Evolutionary conservation across 2,113 vertebrate genomes (phyloP).

Genomic region (Actenoides hombroni): DNA sequence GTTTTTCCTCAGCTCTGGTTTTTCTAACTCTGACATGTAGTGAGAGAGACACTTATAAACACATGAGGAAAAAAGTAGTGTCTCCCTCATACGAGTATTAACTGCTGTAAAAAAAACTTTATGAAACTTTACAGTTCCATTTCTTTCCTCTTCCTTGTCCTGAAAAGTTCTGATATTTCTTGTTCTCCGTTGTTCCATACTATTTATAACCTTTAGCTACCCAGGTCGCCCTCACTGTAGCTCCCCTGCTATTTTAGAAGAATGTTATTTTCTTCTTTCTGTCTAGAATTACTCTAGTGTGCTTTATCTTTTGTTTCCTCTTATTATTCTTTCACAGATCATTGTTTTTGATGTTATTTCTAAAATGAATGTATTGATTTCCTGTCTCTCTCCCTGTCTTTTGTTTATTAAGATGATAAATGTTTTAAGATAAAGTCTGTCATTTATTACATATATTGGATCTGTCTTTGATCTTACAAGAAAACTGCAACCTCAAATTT

Average conservation of each 20-base stretch:
- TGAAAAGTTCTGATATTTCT: background rate
- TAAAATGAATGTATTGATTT: conserved; percentile 32
- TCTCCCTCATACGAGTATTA: background rate
- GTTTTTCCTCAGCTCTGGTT: background rate
- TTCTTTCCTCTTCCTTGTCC: background rate
- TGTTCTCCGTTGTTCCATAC: background rate
- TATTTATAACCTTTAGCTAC: conserved; percentile 26
- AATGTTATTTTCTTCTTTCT: conserved; percentile 4
- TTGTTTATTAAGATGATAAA: conserved; percentile 9
- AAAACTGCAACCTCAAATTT: background rate
- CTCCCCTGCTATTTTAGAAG: background rate
- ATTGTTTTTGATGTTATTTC: conserved; percentile 33
- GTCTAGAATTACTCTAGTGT: conserved; percentile 17
- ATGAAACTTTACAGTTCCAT: background rate
- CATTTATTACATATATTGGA: background rate
- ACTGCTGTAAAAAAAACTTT: background rate
- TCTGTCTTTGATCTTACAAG: background rate
- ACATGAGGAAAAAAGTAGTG: background rate
- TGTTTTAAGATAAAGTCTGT: background rate
- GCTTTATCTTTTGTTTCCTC: conserved; percentile 36
- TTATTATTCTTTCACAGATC: conserved; percentile 26
- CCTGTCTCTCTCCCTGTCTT: background rate
- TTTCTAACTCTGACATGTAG: background rate
- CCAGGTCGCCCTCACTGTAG: background rate
- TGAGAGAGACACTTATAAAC: background rate